phyloP scores from a whole-genome alignment of 2,113 vertebrate species.

The Turdus rufiventris region DNA sequence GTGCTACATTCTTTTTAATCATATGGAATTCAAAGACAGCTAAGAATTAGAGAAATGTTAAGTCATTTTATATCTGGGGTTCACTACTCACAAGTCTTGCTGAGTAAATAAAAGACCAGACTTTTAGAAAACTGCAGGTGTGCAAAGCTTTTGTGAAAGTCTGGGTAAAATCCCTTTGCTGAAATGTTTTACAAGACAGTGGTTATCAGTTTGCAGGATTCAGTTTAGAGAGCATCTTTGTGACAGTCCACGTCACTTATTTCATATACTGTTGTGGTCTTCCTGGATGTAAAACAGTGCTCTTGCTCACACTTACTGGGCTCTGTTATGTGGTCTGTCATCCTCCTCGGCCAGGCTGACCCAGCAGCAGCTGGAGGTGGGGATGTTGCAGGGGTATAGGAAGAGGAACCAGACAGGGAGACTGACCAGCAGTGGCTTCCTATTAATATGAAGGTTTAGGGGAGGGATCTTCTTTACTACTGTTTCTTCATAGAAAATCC shows the following conservation, averaged over 20 bases:
- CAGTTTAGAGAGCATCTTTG: background rate
- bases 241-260: background rate
- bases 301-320: fast-evolving
- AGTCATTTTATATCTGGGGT: background rate
- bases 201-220: background rate
- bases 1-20: background rate
- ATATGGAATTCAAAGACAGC: background rate
- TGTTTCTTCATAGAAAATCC: background rate
- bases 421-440: background rate
- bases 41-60: background rate
- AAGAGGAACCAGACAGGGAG: background rate
- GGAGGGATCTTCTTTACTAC: background rate
- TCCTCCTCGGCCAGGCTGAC: background rate
- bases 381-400: background rate
- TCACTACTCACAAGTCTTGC: background rate
- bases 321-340: background rate
- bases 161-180: background rate
- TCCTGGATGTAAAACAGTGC: background rate
- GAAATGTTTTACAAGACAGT: background rate
- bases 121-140: background rate
- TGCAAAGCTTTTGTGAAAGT: background rate
- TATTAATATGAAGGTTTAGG: background rate
- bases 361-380: fast-evolving
- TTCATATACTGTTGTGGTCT: background rate
- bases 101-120: background rate